phyloP scores from a whole-genome alignment of 2,113 vertebrate genomes.

The Perca fluviatilis region DNA sequence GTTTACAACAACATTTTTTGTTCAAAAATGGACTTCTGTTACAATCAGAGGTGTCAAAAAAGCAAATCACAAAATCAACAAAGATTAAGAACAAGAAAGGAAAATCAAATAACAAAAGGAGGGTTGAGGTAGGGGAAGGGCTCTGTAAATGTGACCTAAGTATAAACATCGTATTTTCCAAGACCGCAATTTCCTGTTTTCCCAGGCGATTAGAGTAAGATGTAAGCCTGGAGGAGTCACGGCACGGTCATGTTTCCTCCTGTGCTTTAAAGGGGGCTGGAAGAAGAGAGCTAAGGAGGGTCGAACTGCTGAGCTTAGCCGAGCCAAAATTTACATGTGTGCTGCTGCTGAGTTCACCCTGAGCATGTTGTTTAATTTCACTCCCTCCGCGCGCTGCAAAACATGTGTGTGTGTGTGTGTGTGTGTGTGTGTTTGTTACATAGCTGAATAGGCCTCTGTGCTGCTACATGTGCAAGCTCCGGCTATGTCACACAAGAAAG shows the following conservation, averaged over 20 bases:
- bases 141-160: slow-evolving; percentile 67
- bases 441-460: neutral
- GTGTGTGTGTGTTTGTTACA: slow-evolving; percentile 10
- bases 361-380: slow-evolving; percentile 90
- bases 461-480: neutral
- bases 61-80: neutral
- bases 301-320: slow-evolving; percentile 58
- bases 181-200: slow-evolving; percentile 87
- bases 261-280: slow-evolving; percentile 57
- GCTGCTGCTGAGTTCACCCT: slow-evolving; percentile 71
- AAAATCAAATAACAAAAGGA: slow-evolving; percentile 66
- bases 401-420: slow-evolving; percentile 27
- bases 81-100: slow-evolving; percentile 1
- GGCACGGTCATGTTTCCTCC: slow-evolving; percentile 91
- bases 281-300: slow-evolving; percentile 22
- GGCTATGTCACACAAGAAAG: neutral
- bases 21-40: neutral
- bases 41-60: slow-evolving; percentile 21
- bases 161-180: slow-evolving; percentile 84
- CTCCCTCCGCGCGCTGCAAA: slow-evolving; percentile 75
- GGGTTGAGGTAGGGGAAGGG: slow-evolving; percentile 16
- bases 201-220: slow-evolving; percentile 88
- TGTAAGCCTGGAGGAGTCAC: slow-evolving; percentile 87
- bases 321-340: slow-evolving; percentile 75
- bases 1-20: neutral